phyloP scores from a whole-genome alignment of 2,113 vertebrate genomes.

The Tapirus terrestris region DNA sequence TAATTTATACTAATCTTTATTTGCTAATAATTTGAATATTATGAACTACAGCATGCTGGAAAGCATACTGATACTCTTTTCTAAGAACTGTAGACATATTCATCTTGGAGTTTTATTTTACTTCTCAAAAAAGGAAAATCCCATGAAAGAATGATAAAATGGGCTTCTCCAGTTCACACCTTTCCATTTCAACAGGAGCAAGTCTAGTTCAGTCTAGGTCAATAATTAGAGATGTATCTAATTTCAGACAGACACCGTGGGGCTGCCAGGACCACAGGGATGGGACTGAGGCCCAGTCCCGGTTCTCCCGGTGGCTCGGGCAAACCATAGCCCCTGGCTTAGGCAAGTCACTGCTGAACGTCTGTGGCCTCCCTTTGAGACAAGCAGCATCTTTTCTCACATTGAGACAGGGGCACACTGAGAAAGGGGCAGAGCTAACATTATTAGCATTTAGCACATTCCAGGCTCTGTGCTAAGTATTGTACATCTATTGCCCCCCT shows the following conservation, averaged over 20 bases:
- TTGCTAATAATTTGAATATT: constrained; percentile 76
- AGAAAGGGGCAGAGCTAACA: neutral
- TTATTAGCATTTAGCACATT: neutral
- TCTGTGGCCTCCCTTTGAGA: neutral
- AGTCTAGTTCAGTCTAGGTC: neutral
- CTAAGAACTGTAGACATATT: neutral
- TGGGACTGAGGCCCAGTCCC: neutral
- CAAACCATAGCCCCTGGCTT: neutral
- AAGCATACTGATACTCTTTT: constrained; percentile 54
- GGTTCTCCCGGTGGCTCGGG: neutral
- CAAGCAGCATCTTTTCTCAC: neutral
- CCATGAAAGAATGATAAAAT: neutral
- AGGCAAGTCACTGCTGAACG: neutral
- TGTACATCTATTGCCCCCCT: neutral
- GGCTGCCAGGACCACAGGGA: neutral
- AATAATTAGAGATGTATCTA: neutral
- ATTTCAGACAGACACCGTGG: neutral
- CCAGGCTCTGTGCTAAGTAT: neutral
- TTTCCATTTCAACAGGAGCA: neutral
- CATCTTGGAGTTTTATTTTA: constrained; percentile 3
- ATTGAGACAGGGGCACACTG: neutral
- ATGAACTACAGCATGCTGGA: neutral
- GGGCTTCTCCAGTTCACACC: neutral
- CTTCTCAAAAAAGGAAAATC: neutral
- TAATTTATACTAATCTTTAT: constrained; percentile 78